Evolutionary conservation across 2,113 vertebrate genomes (phyloP).

Genomic region (Leptocoma aspasia): DNA sequence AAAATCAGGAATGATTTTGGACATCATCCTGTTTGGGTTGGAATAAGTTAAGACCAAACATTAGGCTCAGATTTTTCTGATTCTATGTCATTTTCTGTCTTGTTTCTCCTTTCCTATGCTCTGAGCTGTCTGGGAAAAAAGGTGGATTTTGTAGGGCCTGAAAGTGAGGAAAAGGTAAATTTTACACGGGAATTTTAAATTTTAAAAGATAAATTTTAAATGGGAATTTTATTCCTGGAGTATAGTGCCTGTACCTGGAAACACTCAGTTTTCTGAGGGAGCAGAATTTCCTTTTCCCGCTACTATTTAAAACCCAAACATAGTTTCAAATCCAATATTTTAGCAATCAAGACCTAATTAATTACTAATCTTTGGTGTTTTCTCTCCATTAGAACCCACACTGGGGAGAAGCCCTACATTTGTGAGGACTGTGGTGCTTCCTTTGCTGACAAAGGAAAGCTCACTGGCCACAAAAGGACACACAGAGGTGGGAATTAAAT

Average conservation of each 20-base stretch:
- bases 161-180: neutral
- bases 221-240: neutral
- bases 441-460: conserved; percentile 65
- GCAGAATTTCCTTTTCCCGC: neutral
- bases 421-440: conserved; percentile 70
- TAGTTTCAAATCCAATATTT: neutral
- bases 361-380: neutral
- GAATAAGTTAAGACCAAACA: neutral
- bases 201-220: neutral
- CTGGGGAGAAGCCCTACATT: conserved; percentile 69
- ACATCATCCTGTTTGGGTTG: neutral
- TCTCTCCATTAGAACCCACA: conserved; percentile 52
- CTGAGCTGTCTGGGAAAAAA: neutral
- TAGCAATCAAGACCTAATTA: neutral
- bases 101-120: neutral
- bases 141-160: neutral
- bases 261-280: fast-evolving
- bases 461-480: conserved; percentile 66
- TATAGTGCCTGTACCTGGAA: fast-evolving
- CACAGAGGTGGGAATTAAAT: conserved; percentile 62
- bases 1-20: neutral
- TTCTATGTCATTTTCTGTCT: neutral
- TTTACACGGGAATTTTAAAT: neutral
- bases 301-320: neutral
- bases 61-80: neutral